Conservation (phyloP, 2,797 vertebrate genomes). For the Enteromius argenteus region DNA sequence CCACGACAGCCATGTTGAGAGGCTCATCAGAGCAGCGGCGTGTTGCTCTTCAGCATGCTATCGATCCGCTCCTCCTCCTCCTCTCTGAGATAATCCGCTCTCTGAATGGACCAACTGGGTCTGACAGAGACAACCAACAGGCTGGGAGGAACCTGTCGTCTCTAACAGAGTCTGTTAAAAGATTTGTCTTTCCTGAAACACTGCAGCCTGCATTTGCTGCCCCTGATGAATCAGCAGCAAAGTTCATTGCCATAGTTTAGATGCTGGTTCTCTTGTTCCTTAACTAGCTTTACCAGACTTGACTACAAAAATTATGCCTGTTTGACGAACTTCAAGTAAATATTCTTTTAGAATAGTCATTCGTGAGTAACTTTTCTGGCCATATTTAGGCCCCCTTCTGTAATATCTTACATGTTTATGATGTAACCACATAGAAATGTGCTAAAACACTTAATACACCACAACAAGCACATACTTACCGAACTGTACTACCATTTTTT, state of each 20-base stretch:
- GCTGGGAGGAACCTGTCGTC: neutral
- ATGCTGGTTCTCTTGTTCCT: neutral
- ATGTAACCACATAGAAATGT: neutral
- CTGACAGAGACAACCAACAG: conserved; percentile 9
- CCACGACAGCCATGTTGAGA: conserved; percentile 11
- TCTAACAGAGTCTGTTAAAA: conserved; percentile 1
- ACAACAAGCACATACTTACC: neutral
- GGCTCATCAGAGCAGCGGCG: conserved; percentile 46
- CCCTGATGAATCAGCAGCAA: neutral
- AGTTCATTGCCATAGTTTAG: neutral
- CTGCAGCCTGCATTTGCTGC: neutral
- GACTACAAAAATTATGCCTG: neutral
- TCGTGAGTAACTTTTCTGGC: neutral
- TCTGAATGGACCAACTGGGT: neutral
- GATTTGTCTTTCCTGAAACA: conserved; percentile 16
- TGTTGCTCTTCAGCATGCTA: conserved; percentile 43
- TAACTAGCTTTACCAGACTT: neutral
- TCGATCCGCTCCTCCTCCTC: conserved; percentile 54
- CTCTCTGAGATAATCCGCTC: conserved; percentile 34
- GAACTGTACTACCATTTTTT: neutral
- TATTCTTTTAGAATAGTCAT: neutral
- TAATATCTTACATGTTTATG: neutral
- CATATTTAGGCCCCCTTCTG: neutral
- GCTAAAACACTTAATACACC: neutral
- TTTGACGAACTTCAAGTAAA: neutral